Conservation (phyloP, 92 coral and sea anemone species). For the Anthopleura xanthogrammica region DNA sequence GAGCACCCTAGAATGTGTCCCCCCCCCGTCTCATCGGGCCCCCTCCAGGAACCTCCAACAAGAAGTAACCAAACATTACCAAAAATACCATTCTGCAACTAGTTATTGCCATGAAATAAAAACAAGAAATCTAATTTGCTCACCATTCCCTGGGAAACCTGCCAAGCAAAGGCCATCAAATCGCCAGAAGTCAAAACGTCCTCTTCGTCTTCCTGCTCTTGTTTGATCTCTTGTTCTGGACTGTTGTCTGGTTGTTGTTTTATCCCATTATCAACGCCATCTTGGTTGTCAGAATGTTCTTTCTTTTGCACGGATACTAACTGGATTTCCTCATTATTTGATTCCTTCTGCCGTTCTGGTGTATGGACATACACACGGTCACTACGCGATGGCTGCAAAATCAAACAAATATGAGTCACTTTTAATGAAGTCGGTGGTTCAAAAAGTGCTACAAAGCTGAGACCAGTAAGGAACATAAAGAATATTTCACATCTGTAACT, state of each 20-base stretch:
- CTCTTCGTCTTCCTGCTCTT: neutral
- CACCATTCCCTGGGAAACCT: conserved; percentile 44
- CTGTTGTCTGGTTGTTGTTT: neutral
- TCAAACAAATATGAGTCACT: neutral
- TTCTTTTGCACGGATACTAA: conserved; percentile 29
- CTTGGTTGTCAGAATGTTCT: neutral
- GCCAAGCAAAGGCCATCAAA: conserved; percentile 50
- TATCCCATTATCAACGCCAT: neutral
- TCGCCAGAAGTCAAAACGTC: conserved; percentile 22
- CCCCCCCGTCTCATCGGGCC: too few species aligned
- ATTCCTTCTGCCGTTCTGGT: conserved; percentile 44
- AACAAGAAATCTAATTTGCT: neutral
- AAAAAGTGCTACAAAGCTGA: too few species aligned
- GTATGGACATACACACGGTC: conserved; percentile 60
- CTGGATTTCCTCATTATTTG: conserved; percentile 33
- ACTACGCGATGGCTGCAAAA: conserved; percentile 15
- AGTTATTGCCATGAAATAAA: too few species aligned
- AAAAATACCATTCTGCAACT: too few species aligned
- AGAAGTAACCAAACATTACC: too few species aligned
- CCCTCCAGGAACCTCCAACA: too few species aligned
- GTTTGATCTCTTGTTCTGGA: neutral
- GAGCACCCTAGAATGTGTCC: too few species aligned
- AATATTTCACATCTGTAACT: too few species aligned
- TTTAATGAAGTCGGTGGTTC: too few species aligned
- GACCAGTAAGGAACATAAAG: too few species aligned